phyloP scores from a whole-genome alignment of 1,140 invertebrate species.

The Cydia strobilella region DNA sequence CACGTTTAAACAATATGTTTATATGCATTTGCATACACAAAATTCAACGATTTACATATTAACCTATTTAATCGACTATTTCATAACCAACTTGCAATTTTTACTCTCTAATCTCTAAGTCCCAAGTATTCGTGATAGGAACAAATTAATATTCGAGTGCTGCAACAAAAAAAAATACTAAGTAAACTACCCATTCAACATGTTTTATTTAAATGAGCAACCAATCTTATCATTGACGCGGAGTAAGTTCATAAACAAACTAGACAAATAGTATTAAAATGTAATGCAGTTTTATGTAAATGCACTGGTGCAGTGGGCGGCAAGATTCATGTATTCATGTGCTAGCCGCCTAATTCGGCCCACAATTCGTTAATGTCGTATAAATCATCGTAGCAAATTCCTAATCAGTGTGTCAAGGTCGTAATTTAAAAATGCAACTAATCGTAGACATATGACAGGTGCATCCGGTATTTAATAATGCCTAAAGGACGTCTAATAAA shows the following conservation, averaged over 20 bases:
- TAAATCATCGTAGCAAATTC: slow-evolving; percentile 35
- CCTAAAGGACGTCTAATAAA: neutral
- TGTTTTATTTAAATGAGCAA: neutral
- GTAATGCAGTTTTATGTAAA: slow-evolving; percentile 22
- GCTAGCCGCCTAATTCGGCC: slow-evolving; percentile 28
- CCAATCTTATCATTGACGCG: neutral
- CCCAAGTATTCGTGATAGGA: too few relatives aligned
- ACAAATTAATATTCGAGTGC: too few relatives aligned
- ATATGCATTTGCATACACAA: too few relatives aligned
- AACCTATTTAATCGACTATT: too few relatives aligned
- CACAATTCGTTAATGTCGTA: slow-evolving; percentile 33
- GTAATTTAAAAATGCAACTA: neutral
- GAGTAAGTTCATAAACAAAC: neutral
- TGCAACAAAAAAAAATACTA: too few relatives aligned
- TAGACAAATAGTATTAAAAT: slow-evolving; percentile 16
- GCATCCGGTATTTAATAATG: neutral
- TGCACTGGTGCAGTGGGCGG: slow-evolving; percentile 6
- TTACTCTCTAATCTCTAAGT: too few relatives aligned
- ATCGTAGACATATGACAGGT: neutral
- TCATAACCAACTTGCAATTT: too few relatives aligned
- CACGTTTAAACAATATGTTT: too few relatives aligned
- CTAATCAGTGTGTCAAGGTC: slow-evolving; percentile 58
- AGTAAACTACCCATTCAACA: too few relatives aligned
- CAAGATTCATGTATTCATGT: slow-evolving; percentile 27
- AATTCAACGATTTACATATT: too few relatives aligned